Conservation (phyloP, 1,140 invertebrate species). For the Drosophila varians region DNA sequence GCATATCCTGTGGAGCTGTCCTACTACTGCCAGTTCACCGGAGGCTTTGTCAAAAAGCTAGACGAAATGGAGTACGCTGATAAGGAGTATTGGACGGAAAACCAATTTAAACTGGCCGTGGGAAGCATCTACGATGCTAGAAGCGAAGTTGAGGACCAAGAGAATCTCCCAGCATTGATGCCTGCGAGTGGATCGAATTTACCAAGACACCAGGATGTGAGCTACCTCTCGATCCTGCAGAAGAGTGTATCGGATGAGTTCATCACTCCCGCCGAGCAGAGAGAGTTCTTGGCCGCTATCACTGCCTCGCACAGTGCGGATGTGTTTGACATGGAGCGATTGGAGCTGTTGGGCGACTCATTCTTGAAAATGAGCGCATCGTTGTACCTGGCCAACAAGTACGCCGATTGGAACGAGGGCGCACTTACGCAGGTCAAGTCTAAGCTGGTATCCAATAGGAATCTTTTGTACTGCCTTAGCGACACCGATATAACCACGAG, state of each 20-base stretch:
- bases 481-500: constrained; percentile 60
- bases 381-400: constrained; percentile 89
- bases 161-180: constrained; percentile 30
- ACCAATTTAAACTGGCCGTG: constrained; percentile 61
- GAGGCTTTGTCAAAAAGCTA: constrained; percentile 17
- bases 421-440: constrained; percentile 90
- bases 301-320: constrained; percentile 90
- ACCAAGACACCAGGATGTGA: background rate
- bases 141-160: background rate
- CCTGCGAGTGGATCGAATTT: background rate
- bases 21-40: constrained; percentile 85
- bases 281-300: constrained; percentile 86
- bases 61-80: constrained; percentile 50
- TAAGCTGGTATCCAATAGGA: constrained; percentile 92
- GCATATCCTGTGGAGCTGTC: constrained; percentile 88
- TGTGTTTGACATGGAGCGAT: constrained; percentile 91
- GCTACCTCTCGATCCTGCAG: constrained; percentile 31
- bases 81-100: constrained; percentile 44
- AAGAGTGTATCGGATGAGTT: constrained; percentile 38
- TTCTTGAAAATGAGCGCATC: constrained; percentile 93
- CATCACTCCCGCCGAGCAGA: constrained; percentile 67
- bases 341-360: constrained; percentile 94
- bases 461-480: constrained; percentile 88
- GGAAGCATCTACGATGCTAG: constrained; percentile 32
- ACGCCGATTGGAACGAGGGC: constrained; percentile 89